Evolutionary conservation across 2,797 vertebrate species (phyloP).

Genomic region (Coendou prehensilis): DNA sequence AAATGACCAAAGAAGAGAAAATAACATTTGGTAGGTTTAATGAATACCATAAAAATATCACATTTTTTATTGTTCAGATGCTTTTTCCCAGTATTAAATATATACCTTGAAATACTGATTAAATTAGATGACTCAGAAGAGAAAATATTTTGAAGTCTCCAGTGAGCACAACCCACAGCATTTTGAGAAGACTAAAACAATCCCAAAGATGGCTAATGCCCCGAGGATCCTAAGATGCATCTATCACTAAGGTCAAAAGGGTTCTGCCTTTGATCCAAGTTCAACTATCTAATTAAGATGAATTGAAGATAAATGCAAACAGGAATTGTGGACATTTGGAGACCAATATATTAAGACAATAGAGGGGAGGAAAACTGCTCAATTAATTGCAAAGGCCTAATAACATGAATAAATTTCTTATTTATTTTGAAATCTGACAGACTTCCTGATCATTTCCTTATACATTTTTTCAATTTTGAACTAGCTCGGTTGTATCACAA

Average conservation of each 20-base stretch:
- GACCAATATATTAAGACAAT: slow-evolving; percentile 13
- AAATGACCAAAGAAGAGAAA: slow-evolving; percentile 67
- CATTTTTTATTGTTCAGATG: slow-evolving; percentile 52
- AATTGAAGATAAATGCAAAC: slow-evolving; percentile 61
- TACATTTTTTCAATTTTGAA: slow-evolving; percentile 21
- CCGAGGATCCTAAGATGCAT: background rate
- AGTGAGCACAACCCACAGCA: slow-evolving; percentile 12
- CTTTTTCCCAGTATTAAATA: slow-evolving; percentile 59
- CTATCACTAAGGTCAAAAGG: background rate
- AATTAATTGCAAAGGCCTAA: slow-evolving; percentile 52
- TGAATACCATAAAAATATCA: slow-evolving; percentile 55
- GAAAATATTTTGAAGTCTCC: slow-evolving; percentile 42
- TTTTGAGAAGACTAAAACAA: slow-evolving; percentile 48
- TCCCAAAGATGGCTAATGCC: background rate
- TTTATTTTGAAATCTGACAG: slow-evolving; percentile 61
- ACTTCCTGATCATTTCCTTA: slow-evolving; percentile 39
- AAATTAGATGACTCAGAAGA: slow-evolving; percentile 44
- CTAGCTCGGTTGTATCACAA: slow-evolving; percentile 43
- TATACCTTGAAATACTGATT: slow-evolving; percentile 32
- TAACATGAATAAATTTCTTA: slow-evolving; percentile 9
- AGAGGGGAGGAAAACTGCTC: background rate
- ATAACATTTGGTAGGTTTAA: slow-evolving; percentile 55
- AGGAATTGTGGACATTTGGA: slow-evolving; percentile 39
- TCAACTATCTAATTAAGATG: slow-evolving; percentile 43
- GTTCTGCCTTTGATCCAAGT: slow-evolving; percentile 28